Evolutionary conservation across 2,797 vertebrate genomes (phyloP).

Genomic region (Cheirogaleus major): DNA sequence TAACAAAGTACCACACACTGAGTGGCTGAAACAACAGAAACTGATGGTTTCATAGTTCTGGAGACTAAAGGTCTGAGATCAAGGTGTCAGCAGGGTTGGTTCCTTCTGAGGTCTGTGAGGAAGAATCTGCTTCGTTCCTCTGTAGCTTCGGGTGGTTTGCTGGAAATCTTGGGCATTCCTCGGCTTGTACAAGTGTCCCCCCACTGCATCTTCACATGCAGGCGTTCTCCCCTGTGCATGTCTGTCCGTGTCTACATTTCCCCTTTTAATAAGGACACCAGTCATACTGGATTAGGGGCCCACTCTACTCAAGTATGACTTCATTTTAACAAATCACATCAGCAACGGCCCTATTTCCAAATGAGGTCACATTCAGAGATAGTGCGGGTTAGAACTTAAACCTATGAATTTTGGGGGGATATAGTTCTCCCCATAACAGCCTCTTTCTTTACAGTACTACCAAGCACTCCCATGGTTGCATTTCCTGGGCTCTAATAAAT

Average conservation of each 20-base stretch:
- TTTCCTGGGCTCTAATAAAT: neutral
- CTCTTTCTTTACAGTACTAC: neutral
- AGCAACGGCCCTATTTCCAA: neutral
- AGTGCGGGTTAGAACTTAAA: neutral
- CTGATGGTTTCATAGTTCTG: accelerated
- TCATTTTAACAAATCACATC: neutral
- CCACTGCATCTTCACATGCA: neutral
- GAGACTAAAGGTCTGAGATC: neutral
- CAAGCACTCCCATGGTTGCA: neutral
- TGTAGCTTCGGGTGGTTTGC: neutral
- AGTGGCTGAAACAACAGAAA: neutral
- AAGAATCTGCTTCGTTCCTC: neutral
- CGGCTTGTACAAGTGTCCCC: neutral
- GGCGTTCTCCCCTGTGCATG: accelerated
- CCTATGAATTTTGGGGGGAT: neutral
- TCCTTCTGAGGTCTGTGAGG: neutral
- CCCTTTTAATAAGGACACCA: neutral
- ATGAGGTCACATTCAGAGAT: neutral
- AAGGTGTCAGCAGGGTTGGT: neutral
- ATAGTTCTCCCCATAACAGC: neutral
- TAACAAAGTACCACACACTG: accelerated
- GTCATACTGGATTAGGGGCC: neutral
- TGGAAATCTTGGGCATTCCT: neutral
- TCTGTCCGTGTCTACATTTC: neutral
- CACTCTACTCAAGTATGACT: neutral